Conservation (phyloP, 2,113 vertebrate species). For the Ranitomeya variabilis region DNA sequence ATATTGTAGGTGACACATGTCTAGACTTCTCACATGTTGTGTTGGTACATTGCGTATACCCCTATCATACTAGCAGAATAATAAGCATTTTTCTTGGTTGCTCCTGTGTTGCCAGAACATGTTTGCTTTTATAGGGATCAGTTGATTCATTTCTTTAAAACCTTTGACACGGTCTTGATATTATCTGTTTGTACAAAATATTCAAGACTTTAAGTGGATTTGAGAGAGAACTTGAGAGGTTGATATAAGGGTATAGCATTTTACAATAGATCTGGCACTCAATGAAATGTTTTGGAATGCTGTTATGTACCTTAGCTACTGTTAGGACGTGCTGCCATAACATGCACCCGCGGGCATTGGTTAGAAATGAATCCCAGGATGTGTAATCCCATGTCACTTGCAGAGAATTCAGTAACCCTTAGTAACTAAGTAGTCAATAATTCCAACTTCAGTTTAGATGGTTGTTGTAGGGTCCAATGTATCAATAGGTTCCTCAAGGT, state of each 20-base stretch:
- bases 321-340: slow-evolving; percentile 2
- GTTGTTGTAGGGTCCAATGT: too few species aligned
- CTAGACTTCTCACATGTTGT: not conserved
- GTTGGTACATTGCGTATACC: not conserved
- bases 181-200: slow-evolving; percentile 57
- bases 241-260: slow-evolving; percentile 37
- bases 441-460: not conserved
- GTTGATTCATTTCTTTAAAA: slow-evolving; percentile 45
- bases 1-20: not conserved
- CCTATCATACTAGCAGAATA: not conserved
- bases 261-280: slow-evolving; percentile 33
- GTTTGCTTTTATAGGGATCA: slow-evolving; percentile 54
- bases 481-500: too few species aligned
- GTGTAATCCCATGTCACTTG: not conserved
- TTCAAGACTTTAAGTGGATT: slow-evolving; percentile 55
- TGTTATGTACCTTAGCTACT: slow-evolving; percentile 47
- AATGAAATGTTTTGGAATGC: slow-evolving; percentile 36
- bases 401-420: not conserved
- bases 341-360: not conserved
- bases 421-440: not conserved
- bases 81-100: slow-evolving; percentile 26
- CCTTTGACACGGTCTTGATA: slow-evolving; percentile 54
- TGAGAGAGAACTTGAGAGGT: slow-evolving; percentile 50
- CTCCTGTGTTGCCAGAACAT: slow-evolving; percentile 28
- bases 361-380: not conserved